phyloP scores from a whole-genome alignment of 2,113 vertebrate genomes.

The Nettapus auritus region DNA sequence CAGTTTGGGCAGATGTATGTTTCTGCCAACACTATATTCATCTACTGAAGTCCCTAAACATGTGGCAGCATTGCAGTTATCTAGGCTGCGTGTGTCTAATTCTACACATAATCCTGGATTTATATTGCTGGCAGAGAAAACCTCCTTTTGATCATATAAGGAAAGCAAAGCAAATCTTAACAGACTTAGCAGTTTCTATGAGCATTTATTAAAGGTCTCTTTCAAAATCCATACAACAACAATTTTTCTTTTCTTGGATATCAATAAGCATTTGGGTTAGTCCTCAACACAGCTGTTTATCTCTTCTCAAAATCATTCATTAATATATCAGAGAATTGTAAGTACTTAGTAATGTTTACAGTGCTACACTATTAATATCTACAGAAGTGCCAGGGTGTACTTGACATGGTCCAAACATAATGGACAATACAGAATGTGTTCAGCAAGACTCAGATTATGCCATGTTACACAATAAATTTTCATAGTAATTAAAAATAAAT shows the following conservation, averaged over 20 bases:
- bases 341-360: background rate
- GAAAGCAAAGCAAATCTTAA: conserved; percentile 2
- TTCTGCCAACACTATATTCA: background rate
- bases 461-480: background rate
- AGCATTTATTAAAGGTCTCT: background rate
- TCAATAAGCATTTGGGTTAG: background rate
- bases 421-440: background rate
- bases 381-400: background rate
- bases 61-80: background rate
- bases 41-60: background rate
- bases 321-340: background rate
- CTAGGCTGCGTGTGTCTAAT: background rate
- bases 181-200: background rate
- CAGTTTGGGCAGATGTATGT: background rate
- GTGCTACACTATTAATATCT: background rate
- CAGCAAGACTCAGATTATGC: background rate
- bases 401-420: background rate
- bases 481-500: background rate
- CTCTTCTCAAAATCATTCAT: background rate
- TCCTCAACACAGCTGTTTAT: background rate
- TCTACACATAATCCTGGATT: background rate
- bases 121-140: background rate
- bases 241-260: background rate
- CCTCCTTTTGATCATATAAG: background rate
- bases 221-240: background rate